Conservation (phyloP, 2,888 invertebrate species). For the Loripinus fragilis region DNA sequence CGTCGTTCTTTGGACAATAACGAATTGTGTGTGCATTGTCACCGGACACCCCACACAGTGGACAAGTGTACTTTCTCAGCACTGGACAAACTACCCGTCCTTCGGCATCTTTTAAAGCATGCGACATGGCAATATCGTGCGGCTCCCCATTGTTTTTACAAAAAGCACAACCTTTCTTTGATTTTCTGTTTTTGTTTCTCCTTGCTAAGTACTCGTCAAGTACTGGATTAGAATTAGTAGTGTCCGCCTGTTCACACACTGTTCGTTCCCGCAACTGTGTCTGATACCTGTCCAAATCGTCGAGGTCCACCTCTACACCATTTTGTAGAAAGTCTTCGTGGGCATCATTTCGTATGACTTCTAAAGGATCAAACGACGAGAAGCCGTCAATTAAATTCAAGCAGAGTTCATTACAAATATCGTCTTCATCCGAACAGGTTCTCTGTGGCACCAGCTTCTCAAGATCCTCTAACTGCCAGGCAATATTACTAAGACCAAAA, state of each 20-base stretch:
- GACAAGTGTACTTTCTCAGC: constrained; percentile 88
- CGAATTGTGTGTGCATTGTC: constrained; percentile 90
- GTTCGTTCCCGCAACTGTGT: constrained; percentile 54
- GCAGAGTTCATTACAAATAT: neutral
- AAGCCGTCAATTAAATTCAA: constrained; percentile 14
- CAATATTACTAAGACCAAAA: constrained; percentile 38
- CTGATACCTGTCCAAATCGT: constrained; percentile 66
- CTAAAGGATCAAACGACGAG: constrained; percentile 14
- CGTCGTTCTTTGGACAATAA: constrained; percentile 86
- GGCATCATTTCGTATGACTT: constrained; percentile 24
- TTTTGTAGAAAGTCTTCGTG: constrained; percentile 61
- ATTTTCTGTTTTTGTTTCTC: constrained; percentile 47
- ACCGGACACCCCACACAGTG: constrained; percentile 88
- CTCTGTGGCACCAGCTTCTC: constrained; percentile 19
- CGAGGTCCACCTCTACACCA: constrained; percentile 63
- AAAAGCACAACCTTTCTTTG: constrained; percentile 86
- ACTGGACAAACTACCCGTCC: constrained; percentile 89
- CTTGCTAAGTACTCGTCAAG: constrained; percentile 59
- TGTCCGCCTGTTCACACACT: constrained; percentile 13
- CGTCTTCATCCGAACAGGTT: neutral
- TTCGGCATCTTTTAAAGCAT: constrained; percentile 87
- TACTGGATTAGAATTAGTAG: constrained; percentile 45
- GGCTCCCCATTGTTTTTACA: constrained; percentile 92
- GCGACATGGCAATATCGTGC: constrained; percentile 87
- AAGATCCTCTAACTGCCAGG: constrained; percentile 32